Evolutionary conservation across 1,140 invertebrate species (phyloP).

Genomic region (Archegozetes longisetosus): DNA sequence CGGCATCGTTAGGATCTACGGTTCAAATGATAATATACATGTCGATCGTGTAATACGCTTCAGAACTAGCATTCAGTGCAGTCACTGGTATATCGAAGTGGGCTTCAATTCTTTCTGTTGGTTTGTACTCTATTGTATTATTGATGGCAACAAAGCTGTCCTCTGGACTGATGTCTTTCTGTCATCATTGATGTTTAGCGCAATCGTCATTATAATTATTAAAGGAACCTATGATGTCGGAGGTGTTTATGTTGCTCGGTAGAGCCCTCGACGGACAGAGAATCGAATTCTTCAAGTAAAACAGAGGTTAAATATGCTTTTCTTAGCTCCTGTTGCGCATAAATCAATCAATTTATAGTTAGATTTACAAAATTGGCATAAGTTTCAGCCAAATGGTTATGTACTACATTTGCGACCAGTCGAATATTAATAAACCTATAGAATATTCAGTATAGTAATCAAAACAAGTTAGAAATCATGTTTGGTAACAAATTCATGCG

Average conservation of each 20-base stretch:
- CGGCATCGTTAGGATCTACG: constrained; percentile 56
- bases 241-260: constrained; percentile 45
- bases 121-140: constrained; percentile 55
- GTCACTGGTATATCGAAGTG: constrained; percentile 57
- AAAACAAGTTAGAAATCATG: too few relatives aligned
- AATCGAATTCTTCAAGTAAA: constrained; percentile 50
- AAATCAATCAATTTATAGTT: neutral
- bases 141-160: constrained; percentile 74
- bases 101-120: constrained; percentile 58
- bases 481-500: too few relatives aligned
- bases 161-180: constrained; percentile 69
- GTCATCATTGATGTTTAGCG: constrained; percentile 54
- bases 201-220: constrained; percentile 54
- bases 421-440: too few relatives aligned
- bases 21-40: constrained; percentile 76
- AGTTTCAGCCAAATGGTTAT: too few relatives aligned
- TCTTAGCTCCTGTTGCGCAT: neutral
- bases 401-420: too few relatives aligned
- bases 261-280: constrained; percentile 42
- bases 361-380: neutral
- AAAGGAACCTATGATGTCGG: constrained; percentile 45
- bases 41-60: constrained; percentile 80
- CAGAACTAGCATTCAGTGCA: constrained; percentile 69
- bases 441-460: too few relatives aligned
- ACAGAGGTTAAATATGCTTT: constrained; percentile 8